Conservation (phyloP, 2,113 vertebrate genomes). For the Uropsilus gracilis region DNA sequence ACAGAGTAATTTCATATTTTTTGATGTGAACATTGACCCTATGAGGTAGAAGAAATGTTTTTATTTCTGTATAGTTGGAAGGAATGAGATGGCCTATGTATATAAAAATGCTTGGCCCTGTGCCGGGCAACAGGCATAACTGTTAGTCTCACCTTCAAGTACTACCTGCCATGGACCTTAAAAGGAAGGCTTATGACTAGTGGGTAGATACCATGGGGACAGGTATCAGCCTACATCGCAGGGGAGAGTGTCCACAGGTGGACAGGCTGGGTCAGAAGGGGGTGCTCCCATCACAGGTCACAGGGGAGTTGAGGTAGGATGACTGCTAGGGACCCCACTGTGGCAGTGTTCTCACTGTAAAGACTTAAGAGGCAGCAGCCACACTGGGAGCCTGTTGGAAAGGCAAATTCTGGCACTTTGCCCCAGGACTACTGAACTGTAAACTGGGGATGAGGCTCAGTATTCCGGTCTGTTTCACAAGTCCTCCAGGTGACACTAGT, state of each 20-base stretch:
- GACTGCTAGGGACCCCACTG: fast-evolving
- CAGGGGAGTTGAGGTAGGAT: background rate
- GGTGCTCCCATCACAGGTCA: too few relatives aligned
- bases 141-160: background rate
- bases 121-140: background rate
- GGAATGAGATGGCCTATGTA: background rate
- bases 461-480: too few relatives aligned
- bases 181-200: background rate
- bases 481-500: background rate
- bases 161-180: background rate
- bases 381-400: background rate
- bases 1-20: background rate
- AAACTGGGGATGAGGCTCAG: background rate
- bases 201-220: background rate
- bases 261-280: background rate
- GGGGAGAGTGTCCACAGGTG: background rate
- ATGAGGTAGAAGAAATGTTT: background rate
- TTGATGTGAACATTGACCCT: constrained; percentile 15
- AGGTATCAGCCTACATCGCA: background rate
- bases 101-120: background rate
- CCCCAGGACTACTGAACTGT: background rate
- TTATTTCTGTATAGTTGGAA: background rate
- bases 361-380: background rate
- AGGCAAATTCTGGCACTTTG: background rate
- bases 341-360: background rate